Evolutionary conservation across 2,797 vertebrate species (phyloP).

Genomic region (Rhynchotus rufescens): DNA sequence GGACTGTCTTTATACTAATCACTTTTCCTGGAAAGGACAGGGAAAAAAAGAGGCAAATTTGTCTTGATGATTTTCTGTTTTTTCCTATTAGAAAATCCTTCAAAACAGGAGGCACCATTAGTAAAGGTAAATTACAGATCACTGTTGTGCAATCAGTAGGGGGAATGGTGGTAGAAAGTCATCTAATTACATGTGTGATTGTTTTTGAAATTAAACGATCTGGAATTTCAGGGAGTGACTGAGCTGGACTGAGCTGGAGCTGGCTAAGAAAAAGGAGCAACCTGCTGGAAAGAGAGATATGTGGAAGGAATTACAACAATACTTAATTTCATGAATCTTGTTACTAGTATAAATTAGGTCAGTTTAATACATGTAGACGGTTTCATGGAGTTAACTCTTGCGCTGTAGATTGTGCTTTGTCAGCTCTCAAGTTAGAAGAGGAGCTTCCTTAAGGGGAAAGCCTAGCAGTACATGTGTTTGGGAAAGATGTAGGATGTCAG

Average conservation of each 20-base stretch:
- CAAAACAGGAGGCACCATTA: not conserved
- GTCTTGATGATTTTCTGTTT: not conserved
- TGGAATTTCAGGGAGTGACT: not conserved
- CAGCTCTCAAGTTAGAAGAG: not conserved
- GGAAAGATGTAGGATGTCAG: not conserved
- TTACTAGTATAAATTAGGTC: not conserved
- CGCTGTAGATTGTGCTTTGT: not conserved
- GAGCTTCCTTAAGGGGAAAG: not conserved
- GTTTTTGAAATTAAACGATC: not conserved
- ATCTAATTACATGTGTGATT: not conserved
- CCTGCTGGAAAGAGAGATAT: not conserved
- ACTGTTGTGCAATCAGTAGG: not conserved
- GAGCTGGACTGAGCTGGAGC: not conserved
- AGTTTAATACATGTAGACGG: not conserved
- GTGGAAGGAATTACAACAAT: not conserved
- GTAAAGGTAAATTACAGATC: not conserved
- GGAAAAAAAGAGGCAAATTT: not conserved
- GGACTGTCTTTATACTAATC: not conserved
- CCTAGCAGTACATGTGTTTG: not conserved
- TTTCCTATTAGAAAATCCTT: not conserved
- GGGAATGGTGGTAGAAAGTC: not conserved
- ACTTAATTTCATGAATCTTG: not conserved
- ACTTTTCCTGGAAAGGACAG: not conserved
- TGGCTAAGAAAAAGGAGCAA: not conserved
- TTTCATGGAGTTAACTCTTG: not conserved